These are phyloP conservation scores for Flexamia atlantica DNA, from an alignment of 2,888 invertebrate genomes.

Conservation along the genomic window DNA sequence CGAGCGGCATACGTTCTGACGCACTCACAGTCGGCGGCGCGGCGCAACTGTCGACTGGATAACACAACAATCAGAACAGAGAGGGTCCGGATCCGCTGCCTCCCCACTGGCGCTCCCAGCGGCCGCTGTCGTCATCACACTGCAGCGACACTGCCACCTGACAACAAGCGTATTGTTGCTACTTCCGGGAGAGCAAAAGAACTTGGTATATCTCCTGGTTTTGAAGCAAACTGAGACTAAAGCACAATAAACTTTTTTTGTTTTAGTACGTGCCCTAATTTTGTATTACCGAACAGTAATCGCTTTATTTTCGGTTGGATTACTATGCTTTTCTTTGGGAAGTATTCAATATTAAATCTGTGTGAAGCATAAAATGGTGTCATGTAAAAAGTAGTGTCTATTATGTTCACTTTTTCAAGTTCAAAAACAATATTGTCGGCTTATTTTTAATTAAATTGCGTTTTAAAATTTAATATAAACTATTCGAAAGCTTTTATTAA, in stretches of 20 bases:
- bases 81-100: not conserved
- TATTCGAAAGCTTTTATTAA: too few relatives aligned
- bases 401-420: too few relatives aligned
- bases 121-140: not conserved
- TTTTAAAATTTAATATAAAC: too few relatives aligned
- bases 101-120: slow-evolving; percentile 12
- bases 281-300: not conserved
- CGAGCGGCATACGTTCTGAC: not conserved
- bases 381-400: too few relatives aligned
- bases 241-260: not conserved
- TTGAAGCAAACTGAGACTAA: slow-evolving; percentile 16
- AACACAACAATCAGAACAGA: not conserved
- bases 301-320: too few relatives aligned
- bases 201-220: not conserved
- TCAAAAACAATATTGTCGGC: too few relatives aligned
- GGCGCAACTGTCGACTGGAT: slow-evolving; percentile 12
- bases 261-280: not conserved
- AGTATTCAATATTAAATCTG: too few relatives aligned
- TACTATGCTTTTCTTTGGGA: too few relatives aligned
- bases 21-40: not conserved
- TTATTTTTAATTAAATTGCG: too few relatives aligned
- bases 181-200: not conserved
- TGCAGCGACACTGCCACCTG: slow-evolving; percentile 16
- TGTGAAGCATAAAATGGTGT: too few relatives aligned
- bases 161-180: not conserved